phyloP scores from a whole-genome alignment of 2,888 invertebrate genomes.

The Drosophila austrosaltans region DNA sequence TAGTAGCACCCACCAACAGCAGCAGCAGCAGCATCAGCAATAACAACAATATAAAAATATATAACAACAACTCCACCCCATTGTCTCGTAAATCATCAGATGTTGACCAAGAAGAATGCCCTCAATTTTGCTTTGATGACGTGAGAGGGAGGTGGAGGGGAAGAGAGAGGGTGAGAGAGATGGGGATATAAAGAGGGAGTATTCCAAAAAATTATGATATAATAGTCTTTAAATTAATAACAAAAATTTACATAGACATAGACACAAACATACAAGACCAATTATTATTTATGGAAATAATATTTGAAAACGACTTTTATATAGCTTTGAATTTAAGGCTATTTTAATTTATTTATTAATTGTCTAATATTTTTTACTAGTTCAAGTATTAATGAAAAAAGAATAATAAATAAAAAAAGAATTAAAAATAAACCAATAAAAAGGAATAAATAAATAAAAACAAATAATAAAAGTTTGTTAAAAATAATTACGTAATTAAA shows the following conservation, averaged over 20 bases:
- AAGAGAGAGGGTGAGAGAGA: not conserved
- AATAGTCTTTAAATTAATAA: not conserved
- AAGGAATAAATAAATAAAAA: no score
- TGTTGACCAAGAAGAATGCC: conserved; percentile 7
- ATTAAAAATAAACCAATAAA: no score
- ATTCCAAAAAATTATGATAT: no score
- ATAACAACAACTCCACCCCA: no score
- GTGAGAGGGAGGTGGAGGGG: not conserved
- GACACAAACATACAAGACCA: not conserved
- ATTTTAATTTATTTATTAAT: no score
- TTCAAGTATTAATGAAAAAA: no score
- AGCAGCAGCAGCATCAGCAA: no score
- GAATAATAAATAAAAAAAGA: no score
- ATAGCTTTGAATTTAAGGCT: not conserved
- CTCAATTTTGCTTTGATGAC: conserved; percentile 4
- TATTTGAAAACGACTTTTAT: not conserved
- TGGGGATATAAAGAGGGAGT: not conserved
- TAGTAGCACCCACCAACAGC: not conserved
- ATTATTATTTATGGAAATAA: not conserved
- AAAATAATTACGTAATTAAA: no score
- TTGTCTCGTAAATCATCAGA: not conserved
- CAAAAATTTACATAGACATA: not conserved
- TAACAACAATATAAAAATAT: no score
- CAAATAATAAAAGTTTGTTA: no score
- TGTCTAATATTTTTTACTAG: no score